phyloP scores from a whole-genome alignment of 1,140 invertebrate genomes.

The Lordiphosa mommai region DNA sequence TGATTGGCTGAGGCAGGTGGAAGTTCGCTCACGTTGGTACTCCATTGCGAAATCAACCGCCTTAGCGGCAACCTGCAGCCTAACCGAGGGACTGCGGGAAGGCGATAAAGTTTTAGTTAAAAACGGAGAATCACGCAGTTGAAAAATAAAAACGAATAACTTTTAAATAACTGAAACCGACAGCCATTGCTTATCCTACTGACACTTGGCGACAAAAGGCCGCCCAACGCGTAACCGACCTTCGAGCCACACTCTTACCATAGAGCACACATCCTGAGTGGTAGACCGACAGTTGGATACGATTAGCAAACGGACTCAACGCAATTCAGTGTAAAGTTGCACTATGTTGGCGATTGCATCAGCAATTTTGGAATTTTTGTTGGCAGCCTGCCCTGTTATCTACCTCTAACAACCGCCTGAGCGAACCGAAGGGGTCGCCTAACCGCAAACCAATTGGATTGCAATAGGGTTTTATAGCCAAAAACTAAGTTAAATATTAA shows the following conservation, averaged over 20 bases:
- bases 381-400: no score
- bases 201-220: no score
- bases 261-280: neutral
- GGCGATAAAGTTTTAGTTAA: constrained; percentile 51
- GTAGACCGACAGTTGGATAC: neutral
- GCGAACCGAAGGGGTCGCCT: no score
- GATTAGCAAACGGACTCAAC: neutral
- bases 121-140: constrained; percentile 21
- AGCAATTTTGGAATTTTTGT: no score
- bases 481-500: no score
- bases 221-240: no score
- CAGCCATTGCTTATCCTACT: no score
- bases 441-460: no score
- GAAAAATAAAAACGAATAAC: constrained; percentile 15
- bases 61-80: constrained; percentile 46
- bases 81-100: constrained; percentile 19
- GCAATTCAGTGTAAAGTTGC: constrained; percentile 1
- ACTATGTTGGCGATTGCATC: neutral
- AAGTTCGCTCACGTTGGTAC: constrained; percentile 19
- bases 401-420: neutral
- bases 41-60: constrained; percentile 61
- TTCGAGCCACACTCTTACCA: no score
- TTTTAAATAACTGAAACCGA: neutral
- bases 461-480: no score
- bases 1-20: constrained; percentile 4